Evolutionary conservation across 53 echinoderm and acorn worm genomes (phyloP).

Genomic region (Stichopus horrens): DNA sequence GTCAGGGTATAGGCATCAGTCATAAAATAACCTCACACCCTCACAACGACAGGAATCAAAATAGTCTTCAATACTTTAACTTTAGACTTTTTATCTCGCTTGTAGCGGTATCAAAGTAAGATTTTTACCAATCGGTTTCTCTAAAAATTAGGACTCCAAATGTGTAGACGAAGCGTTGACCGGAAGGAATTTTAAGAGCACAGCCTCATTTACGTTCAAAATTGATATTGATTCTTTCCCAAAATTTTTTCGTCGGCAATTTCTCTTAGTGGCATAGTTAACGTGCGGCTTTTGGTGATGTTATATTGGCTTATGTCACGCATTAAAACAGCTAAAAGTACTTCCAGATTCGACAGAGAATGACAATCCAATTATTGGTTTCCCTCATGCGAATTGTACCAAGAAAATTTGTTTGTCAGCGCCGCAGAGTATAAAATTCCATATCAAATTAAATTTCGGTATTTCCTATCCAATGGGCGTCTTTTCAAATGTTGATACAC

Average conservation of each 20-base stretch:
- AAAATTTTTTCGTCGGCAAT: slow-evolving; percentile 6
- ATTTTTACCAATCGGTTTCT: too few species aligned
- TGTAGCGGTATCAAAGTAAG: too few species aligned
- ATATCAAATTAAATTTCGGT: background rate
- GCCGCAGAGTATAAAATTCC: slow-evolving; percentile 11
- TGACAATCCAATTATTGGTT: background rate
- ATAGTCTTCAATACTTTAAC: too few species aligned
- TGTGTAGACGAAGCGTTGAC: background rate
- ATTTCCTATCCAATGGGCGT: background rate
- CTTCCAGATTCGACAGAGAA: background rate
- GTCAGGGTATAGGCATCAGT: too few species aligned
- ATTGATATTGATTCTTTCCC: slow-evolving; percentile 1
- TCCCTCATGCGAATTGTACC: background rate
- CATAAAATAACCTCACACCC: too few species aligned
- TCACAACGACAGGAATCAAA: too few species aligned
- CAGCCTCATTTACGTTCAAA: slow-evolving; percentile 3
- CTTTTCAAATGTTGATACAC: background rate
- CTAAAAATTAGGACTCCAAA: too few species aligned
- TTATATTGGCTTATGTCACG: slow-evolving; percentile 29
- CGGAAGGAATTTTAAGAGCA: slow-evolving; percentile 18
- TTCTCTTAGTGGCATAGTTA: background rate
- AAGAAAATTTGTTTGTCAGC: slow-evolving; percentile 2
- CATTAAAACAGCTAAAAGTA: background rate
- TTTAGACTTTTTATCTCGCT: too few species aligned
- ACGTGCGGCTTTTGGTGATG: background rate